Evolutionary conservation across 2,113 vertebrate species (phyloP), one percentile per base, ranked within the genome.

Genomic region (Entelurus aequoreus): DNA sequence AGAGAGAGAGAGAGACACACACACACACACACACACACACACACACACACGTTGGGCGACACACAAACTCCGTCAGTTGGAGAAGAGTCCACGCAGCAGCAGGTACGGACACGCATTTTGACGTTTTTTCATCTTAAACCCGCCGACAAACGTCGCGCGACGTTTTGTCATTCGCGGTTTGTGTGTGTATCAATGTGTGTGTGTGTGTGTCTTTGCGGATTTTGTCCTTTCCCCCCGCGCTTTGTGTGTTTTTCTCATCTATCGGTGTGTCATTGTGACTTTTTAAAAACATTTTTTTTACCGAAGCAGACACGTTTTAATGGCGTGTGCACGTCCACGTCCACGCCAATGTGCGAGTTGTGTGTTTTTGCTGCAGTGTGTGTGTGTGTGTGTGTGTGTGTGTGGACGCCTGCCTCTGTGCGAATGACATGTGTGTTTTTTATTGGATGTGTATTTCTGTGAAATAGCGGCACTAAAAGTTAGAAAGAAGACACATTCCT

Each of bases 21-120:
- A 44, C 66, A 42, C 38, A 40, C 53, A 53, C 50, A 47, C 63
- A 62, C 54, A 54, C 62, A 60, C 19, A 55, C 51, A 54, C 54
- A 36, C 64, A 68, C 44, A 38, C 38, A 44, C 67, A 9, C 59
- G 57, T 62, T 44, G 42, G 46, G 35, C 5, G 28, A 52, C 66
- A 65, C 58, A 59, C 66, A 65, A 84, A 89, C 79, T 89, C 84
- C 66, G 70, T 60, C 40, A 49, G 79, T 75, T 71, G 78, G 56
- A 83, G 83, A 83, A 81, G 88, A 77, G 84, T 67, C 74, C 63
- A 73, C 82, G 54, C 69, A 35, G 75, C 79, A 62, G 35, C 87
- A 88, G 89, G 90, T 91, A 79, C n/a, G 90, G 89, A 35, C 21
- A n/a, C 63, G 48, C 64, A 61, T 7, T 38, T 42, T 12, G 54